phyloP scores from a whole-genome alignment of 2,113 vertebrate genomes.

The Calypte anna region DNA sequence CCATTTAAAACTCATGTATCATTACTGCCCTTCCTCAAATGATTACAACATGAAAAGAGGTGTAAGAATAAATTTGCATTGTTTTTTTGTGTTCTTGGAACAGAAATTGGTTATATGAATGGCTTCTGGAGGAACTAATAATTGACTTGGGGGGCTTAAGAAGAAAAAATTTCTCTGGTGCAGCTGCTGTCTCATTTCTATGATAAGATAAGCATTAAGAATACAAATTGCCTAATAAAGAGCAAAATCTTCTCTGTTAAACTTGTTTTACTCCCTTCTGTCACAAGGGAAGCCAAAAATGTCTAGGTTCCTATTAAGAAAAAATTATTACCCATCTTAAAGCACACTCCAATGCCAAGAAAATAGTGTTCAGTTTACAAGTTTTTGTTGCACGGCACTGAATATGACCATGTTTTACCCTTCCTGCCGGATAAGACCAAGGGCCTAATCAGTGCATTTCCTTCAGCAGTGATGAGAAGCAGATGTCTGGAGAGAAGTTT shows the following conservation, averaged over 20 bases:
- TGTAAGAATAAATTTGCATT: slow-evolving; percentile 37
- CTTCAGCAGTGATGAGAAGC: neutral
- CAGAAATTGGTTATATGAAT: neutral
- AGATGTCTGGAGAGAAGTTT: neutral
- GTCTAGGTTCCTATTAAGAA: neutral
- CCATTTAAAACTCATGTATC: neutral
- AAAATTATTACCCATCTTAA: neutral
- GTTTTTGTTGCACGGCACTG: neutral
- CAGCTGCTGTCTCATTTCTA: neutral
- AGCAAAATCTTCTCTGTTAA: neutral
- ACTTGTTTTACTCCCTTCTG: neutral
- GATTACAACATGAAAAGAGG: slow-evolving; percentile 17
- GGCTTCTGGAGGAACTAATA: neutral
- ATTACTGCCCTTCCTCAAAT: neutral
- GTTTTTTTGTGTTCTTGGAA: neutral
- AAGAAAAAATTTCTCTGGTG: neutral
- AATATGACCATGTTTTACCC: neutral
- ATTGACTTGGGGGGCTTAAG: neutral
- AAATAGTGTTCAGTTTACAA: neutral
- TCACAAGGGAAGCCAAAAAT: neutral
- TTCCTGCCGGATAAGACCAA: neutral
- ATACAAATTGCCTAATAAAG: slow-evolving; percentile 29
- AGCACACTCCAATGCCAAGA: neutral
- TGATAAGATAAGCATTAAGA: slow-evolving; percentile 28
- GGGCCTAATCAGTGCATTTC: neutral